Evolutionary conservation across 2,888 invertebrate species (phyloP), one percentile per base, ranked within the genome.

Genomic region (Cenopis cana): DNA sequence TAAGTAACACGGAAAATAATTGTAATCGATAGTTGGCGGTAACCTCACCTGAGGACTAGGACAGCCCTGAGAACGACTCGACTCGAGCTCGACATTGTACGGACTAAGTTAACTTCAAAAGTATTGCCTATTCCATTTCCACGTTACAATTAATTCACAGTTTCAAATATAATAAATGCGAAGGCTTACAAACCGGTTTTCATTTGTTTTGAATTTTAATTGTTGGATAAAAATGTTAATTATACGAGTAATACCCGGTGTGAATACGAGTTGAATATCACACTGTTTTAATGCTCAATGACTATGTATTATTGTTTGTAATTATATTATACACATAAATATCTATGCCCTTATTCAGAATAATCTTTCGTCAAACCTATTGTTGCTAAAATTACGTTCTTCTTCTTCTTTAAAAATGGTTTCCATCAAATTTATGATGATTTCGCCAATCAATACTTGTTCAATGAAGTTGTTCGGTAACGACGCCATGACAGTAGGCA

Each of bases 21-120:
- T 50, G 49, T 17, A 20, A 12, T n/a, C 41, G 1, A 10, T 17
- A 38, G 55, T 56, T n/a, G 24, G 14, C 33, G n/a, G 54, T 73
- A 67, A 69, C 61, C 84, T 88, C 78, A 92, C 93, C 92, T 91
- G 78, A 91, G 80, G 81, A 84, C 84, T 79, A 91, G 81, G 79
- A 88, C 81, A 79, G 83, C 87, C 77, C 79, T 80, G 80, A 84
- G 82, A 80, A 85, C 92, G 92, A 90, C 92, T 88, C 84, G 74
- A 82, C 91, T 85, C 89, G 85, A 85, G 90, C 89, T 86, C 88
- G 80, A 83, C 92, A 92, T 91, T 86, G 82, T 91, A 79, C 74
- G 77, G 85, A 93, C 93, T 93, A 90, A 90, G 79, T 78, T 82
- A 80, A 81, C 74, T 73, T 76, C 79, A 83, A 46, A 46, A 79